Evolutionary conservation across 2,888 invertebrate species (phyloP), one percentile per base, ranked within the genome.

Genomic region (Euzophera pinguis): DNA sequence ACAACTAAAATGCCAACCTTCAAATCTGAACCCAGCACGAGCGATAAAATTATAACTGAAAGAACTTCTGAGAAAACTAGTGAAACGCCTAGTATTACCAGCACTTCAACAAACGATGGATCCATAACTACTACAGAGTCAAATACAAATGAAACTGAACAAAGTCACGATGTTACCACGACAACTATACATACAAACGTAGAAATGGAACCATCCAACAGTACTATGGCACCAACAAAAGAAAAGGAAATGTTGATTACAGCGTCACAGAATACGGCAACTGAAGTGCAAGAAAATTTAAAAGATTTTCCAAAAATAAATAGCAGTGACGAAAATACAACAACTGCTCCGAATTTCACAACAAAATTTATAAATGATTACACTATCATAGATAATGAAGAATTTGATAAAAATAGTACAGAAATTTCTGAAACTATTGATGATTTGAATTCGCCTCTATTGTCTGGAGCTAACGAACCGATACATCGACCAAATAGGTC

Each of bases 391-490:
- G 65, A 70, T 34, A 50, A 32, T 16, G 61, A 67, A 29, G 71
- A 74, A 39, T 55, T 63, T 39, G 67, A 64, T 45, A 60, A 58
- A 12, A 69, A 70, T 49, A 55, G 52, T 22, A 74, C 64, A 39
- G 67, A 78, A 47, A 67, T 69, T 7, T 64, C 74, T 34, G 75
- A 79, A 57, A 61, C 63, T 7, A 75, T 80, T 48, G 81, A 85
- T 49, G 85, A 89, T 64, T 84, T 81, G 32, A 77, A 87, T 56
- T 90, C 90, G 2, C 88, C 89, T 1, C 64, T 90, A n/a, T 72
- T 89, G 2, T 90, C 90, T 13, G 90, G 76, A 53, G 87, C 83
- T 5, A 85, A 77, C 60, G 89, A 89, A 59, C 87, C 90, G 2
- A 53, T 84, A 13, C 88, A 81, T 39, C 73, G 82, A 64, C 90